Percentiles rank a stretch among this genome's conserved stretches.
phyloP scores from a whole-genome alignment of 2,797 vertebrate species.

The Clarias platycephalus region DNA sequence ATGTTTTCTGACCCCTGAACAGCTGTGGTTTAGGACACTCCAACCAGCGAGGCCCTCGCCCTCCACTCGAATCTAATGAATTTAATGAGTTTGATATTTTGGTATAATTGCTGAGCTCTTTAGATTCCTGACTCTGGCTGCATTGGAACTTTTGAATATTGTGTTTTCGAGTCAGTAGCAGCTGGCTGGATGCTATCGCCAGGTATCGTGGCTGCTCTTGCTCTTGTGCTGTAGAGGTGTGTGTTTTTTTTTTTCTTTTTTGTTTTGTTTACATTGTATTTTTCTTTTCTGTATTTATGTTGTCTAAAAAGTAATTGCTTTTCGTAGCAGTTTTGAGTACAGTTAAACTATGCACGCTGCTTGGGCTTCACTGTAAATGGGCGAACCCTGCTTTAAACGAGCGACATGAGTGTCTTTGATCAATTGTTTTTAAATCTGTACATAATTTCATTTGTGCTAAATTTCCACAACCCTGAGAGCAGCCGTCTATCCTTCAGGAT shows the following conservation, averaged over 20 bases:
- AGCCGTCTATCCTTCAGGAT: constrained; percentile 72
- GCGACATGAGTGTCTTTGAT: constrained; percentile 63
- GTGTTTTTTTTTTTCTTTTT: not conserved
- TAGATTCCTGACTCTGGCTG: not conserved
- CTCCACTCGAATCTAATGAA: constrained; percentile 15
- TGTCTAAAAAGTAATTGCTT: not conserved
- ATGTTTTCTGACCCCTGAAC: not conserved
- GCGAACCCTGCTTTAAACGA: constrained; percentile 52
- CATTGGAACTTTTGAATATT: not conserved
- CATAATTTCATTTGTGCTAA: constrained; percentile 65
- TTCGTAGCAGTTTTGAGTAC: not conserved
- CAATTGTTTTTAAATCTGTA: constrained; percentile 70
- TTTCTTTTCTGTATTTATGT: too few relatives aligned
- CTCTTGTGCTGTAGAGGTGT: not conserved
- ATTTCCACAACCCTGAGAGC: constrained; percentile 67
- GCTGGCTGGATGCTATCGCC: not conserved
- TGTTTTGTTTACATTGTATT: too few relatives aligned
- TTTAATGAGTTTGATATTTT: constrained; percentile 36
- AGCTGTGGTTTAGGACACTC: not conserved
- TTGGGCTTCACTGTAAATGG: constrained; percentile 25
- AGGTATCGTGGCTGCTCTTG: not conserved
- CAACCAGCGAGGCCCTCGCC: not conserved
- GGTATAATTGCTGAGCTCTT: constrained; percentile 24
- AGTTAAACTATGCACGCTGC: not conserved
- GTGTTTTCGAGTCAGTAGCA: not conserved